These are phyloP conservation scores for Actinostola sp. DNA, from an alignment of 92 coral and sea anemone genomes.

Conservation along the genomic window DNA sequence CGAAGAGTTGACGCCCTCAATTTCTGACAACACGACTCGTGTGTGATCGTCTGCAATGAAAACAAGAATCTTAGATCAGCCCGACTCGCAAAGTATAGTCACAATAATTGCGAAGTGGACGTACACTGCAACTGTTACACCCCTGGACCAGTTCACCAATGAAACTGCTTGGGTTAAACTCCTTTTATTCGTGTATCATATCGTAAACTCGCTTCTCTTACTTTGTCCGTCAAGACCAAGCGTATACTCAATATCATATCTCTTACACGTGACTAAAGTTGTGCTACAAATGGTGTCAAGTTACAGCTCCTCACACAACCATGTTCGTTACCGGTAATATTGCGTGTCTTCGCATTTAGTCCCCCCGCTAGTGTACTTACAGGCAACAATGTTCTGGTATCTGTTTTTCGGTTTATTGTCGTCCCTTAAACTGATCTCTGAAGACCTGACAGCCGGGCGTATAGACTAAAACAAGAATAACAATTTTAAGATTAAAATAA, in stretches of 20 bases:
- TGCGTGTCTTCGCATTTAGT: too few species aligned
- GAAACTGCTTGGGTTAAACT: too few species aligned
- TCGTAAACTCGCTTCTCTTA: too few species aligned
- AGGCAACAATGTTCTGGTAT: slow-evolving; percentile 75
- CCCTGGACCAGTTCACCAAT: too few species aligned
- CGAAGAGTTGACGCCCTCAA: slow-evolving; percentile 55
- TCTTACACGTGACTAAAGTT: too few species aligned
- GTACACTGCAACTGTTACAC: too few species aligned
- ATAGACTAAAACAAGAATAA: slow-evolving; percentile 52
- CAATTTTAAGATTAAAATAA: background rate
- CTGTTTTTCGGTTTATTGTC: slow-evolving; percentile 86
- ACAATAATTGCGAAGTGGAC: background rate
- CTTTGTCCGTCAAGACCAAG: too few species aligned
- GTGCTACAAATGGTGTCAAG: too few species aligned
- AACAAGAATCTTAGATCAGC: background rate
- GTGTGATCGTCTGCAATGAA: slow-evolving; percentile 68
- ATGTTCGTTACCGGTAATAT: too few species aligned
- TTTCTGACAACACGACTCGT: slow-evolving; percentile 66
- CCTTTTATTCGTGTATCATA: too few species aligned
- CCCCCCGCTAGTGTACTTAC: slow-evolving; percentile 50
- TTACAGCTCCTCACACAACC: too few species aligned
- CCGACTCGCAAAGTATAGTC: background rate
- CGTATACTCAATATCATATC: too few species aligned
- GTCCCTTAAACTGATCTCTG: slow-evolving; percentile 77
- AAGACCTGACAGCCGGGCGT: slow-evolving; percentile 69